Evolutionary conservation across 2,113 vertebrate species (phyloP).

Genomic region (Xerus inauris): DNA sequence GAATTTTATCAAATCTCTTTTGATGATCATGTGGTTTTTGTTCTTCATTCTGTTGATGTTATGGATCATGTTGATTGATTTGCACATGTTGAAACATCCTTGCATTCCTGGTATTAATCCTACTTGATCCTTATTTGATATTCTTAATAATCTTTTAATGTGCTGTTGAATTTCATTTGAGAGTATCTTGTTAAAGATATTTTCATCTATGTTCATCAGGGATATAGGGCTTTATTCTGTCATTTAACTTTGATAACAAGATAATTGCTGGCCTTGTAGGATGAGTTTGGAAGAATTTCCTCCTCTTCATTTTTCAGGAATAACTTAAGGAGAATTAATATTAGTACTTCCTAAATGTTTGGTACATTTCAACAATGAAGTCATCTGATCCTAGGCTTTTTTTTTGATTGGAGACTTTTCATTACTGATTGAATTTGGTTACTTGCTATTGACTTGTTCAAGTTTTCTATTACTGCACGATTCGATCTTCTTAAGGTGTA

Average conservation of each 20-base stretch:
- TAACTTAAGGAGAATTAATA: not conserved
- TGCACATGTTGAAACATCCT: not conserved
- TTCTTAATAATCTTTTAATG: too few species aligned
- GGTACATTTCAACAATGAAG: not conserved
- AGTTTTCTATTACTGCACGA: not conserved
- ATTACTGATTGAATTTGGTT: not conserved
- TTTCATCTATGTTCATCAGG: not conserved
- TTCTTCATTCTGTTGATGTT: not conserved
- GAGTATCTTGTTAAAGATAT: too few species aligned
- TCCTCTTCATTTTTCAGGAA: not conserved
- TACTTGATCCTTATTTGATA: too few species aligned
- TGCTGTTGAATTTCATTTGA: too few species aligned
- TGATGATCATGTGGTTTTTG: too few species aligned
- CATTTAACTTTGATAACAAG: not conserved
- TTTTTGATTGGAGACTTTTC: not conserved
- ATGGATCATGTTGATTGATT: not conserved
- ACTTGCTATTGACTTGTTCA: not conserved
- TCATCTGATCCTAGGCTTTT: not conserved
- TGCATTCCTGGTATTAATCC: not conserved
- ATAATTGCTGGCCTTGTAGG: not conserved
- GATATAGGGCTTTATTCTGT: not conserved
- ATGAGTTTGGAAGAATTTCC: not conserved
- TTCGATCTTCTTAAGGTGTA: not conserved
- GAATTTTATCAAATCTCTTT: not conserved
- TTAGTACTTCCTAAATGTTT: not conserved